Evolutionary conservation across 37 sponge, comb jelly and placozoan species (phyloP), one percentile per base, ranked within the genome.

Genomic region (Tethya wilhelma): DNA sequence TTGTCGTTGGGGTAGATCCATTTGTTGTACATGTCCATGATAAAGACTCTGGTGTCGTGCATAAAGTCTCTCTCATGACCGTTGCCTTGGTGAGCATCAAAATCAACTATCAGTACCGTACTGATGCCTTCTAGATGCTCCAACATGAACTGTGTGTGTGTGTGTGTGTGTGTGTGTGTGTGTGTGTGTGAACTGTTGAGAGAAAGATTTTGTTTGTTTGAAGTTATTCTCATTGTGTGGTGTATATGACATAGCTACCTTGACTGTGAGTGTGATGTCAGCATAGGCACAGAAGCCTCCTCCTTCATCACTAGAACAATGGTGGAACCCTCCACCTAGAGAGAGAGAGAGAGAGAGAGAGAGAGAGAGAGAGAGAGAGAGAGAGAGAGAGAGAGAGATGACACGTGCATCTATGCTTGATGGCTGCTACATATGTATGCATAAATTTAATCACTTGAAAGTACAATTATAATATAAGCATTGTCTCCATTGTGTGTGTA

Each of bases 201-300:
- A n/a, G n/a, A n/a, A n/a, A n/a, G n/a, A n/a, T n/a, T n/a, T n/a
- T n/a, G n/a, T n/a, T n/a, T n/a, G n/a, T n/a, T n/a, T n/a, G n/a
- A n/a, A n/a, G n/a, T n/a, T n/a, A n/a, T n/a, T n/a, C n/a, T n/a
- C n/a, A n/a, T n/a, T n/a, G n/a, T n/a, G n/a, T n/a, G n/a, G n/a
- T n/a, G n/a, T n/a, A n/a, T n/a, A n/a, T n/a, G n/a, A n/a, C n/a
- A n/a, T n/a, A n/a, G n/a, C n/a, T 59, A 91, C 91, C 82, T 82
- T 91, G 20, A 95, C 73, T 25, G 79, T 68, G 55, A 95, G 83
- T 9, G 87, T 93, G 72, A 95, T 95, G 88, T 95, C 96, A 36
- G 96, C 96, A 77, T 95, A 95, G 55, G 87, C 90, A 85, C 96
- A 95, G 81, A 95, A 95, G 2, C 96, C 93, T 20, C 96, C 96